Evolutionary conservation across 2,888 invertebrate species (phyloP), one percentile per base, ranked within the genome.

Genomic region (Ferdinandea cuprea): DNA sequence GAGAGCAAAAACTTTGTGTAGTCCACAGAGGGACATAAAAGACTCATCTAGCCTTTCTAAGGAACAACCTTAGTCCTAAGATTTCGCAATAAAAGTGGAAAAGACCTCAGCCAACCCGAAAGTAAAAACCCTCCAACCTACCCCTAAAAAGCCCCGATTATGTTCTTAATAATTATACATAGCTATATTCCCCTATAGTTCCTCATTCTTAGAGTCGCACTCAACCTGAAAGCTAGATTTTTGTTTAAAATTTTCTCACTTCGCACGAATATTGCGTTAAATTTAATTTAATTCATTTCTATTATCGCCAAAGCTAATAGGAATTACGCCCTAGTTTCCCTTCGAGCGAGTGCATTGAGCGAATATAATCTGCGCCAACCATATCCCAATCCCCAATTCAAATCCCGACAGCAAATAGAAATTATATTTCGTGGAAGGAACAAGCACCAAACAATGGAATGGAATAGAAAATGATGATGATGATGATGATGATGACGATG

Each of bases 261-360:
- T 79, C 52, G 32, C 48, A 74, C 66, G 50, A 74, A 80, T 5
- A 59, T 61, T 73, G 79, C 72, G 72, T 73, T 54, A 72, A 73
- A 80, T 79, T 79, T 68, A 79, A 73, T 80, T 73, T 73, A 80
- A 80, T 80, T 80, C 66, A 69, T 66, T 72, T 79, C 35, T 66
- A 79, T 66, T 66, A 66, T 50, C 66, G 21, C 50, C 9, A 28
- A 7, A 13, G 37, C n/a, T 40, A 40, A 40, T 13, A 40, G 7
- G 13, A 40, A 59, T 13, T 19, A 15, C 42, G 54, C 13, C 17
- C 42, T 11, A n/a, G 21, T 13, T 32, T 13, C n/a, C 9, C 9
- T 17, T 13, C 21, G 25, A 44, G n/a, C n/a, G 46, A 21, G 65
- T 50, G 50, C 46, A 65, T 17, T 25, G 65, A 30, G 40, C 63